Conservation (phyloP, 2,888 invertebrate genomes). For the Corbicula japonica region DNA sequence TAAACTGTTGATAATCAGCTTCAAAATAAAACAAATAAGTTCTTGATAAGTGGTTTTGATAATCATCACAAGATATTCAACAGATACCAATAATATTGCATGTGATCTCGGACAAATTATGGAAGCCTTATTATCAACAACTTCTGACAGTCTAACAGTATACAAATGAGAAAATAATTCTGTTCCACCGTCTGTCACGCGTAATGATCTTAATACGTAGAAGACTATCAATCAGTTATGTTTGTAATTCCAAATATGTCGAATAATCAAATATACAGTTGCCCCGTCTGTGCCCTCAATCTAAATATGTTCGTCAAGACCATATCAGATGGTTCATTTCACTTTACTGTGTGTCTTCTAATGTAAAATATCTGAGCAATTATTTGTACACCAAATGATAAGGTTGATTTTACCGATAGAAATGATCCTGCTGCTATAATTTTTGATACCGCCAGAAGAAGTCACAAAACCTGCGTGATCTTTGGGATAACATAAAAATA, state of each 20-base stretch:
- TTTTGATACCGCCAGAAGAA: no score
- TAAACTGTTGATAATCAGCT: no score
- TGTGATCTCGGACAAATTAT: conserved; percentile 53
- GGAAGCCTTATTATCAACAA: conserved; percentile 49
- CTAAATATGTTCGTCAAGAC: conserved; percentile 63
- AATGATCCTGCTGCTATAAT: no score
- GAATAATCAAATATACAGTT: conserved; percentile 57
- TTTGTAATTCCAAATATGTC: conserved; percentile 64
- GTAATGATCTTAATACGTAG: conserved; percentile 38
- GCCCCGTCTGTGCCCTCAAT: conserved; percentile 56
- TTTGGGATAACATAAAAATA: no score
- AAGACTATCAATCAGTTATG: conserved; percentile 53
- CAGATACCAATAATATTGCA: not conserved
- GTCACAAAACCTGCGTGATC: no score
- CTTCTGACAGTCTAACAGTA: conserved; percentile 45
- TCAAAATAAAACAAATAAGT: no score
- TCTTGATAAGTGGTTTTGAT: no score
- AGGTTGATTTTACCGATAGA: conserved; percentile 33
- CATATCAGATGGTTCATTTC: conserved; percentile 59
- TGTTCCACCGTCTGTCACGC: conserved; percentile 47
- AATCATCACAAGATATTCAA: no score
- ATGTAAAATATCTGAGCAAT: conserved; percentile 48
- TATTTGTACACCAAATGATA: conserved; percentile 47
- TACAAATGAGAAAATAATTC: conserved; percentile 58
- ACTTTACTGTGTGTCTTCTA: conserved; percentile 61